Evolutionary conservation across 2,888 invertebrate species (phyloP), one percentile per base, ranked within the genome.

Genomic region (Drosophila kanekoi): DNA sequence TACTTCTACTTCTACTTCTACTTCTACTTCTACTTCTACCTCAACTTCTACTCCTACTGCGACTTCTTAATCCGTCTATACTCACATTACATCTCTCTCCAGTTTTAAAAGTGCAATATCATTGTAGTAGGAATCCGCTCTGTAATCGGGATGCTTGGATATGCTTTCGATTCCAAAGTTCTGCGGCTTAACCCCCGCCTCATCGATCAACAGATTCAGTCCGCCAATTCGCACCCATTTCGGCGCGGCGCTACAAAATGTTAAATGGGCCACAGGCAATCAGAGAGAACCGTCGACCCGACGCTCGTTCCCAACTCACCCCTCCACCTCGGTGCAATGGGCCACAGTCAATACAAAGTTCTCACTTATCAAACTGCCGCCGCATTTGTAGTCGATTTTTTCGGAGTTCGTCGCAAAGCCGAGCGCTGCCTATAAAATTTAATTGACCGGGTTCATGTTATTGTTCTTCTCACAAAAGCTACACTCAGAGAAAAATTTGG

Each of bases 341-440:
- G 92, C 92, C 33, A 92, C 91, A 4, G 92, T 91, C 10, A 92
- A 32, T 0, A 92, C 88, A 63, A 86, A 92, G 23, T 73, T 81
- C 35, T 91, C 87, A 59, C 92, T 92, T 48, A 92, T 91, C 51
- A 92, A 70, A 64, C 91, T 91, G 14, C 92, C 92, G 9, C 92
- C 92, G 51, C 92, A 92, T 69, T 91, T 91, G 72, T 91, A 92
- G 16, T 89, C 87, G 11, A 90, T 81, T 58, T 58, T 32, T 6
- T 59, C 60, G 4, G 45, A 32, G 18, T 54, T 69, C 0, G 64
- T 59, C 18, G 61, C 64, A 49, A 89, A 89, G 16, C 90, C 90
- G 5, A 90, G 41, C 3, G 91, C 90, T 20, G 90, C 86, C 90
- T 91, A 61, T 4, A 37, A 51, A 54, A 54, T 44, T 23, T 1